phyloP scores from a whole-genome alignment of 2,888 invertebrate genomes.

The Coelinius sp. region DNA sequence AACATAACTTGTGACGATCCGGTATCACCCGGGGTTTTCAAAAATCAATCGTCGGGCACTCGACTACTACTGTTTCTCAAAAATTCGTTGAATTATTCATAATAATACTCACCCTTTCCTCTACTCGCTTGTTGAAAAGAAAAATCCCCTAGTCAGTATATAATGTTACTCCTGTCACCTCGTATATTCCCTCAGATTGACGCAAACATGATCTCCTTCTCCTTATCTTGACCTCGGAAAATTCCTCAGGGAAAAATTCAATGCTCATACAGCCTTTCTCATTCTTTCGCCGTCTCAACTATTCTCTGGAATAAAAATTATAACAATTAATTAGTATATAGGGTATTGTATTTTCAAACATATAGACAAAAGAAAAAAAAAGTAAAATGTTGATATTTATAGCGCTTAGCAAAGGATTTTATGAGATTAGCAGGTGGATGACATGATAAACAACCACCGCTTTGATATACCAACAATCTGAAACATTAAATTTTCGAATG shows the following conservation, averaged over 20 bases:
- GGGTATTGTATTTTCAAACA: background rate
- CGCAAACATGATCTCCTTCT: background rate
- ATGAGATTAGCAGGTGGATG: background rate
- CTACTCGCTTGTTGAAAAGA: background rate
- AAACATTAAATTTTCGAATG: background rate
- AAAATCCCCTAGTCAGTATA: background rate
- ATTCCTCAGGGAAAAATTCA: background rate
- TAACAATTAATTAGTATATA: background rate
- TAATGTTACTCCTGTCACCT: background rate
- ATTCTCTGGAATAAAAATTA: background rate
- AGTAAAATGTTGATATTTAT: too few relatives aligned
- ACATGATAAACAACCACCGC: background rate
- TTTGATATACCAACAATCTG: background rate
- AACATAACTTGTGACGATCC: slow-evolving; percentile 5
- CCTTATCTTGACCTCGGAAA: background rate
- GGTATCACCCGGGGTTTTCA: background rate
- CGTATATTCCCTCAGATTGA: background rate
- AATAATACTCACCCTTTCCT: background rate
- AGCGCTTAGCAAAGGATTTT: too few relatives aligned
- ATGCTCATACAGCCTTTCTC: background rate
- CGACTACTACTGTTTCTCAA: background rate
- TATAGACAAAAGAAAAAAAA: too few relatives aligned
- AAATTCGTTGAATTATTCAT: background rate
- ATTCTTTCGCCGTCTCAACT: background rate
- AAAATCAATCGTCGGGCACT: background rate